Percentiles rank a stretch among this genome's conserved stretches.
Conservation (phyloP, 2,113 vertebrate species). For the Eudyptes chrysolophus region DNA sequence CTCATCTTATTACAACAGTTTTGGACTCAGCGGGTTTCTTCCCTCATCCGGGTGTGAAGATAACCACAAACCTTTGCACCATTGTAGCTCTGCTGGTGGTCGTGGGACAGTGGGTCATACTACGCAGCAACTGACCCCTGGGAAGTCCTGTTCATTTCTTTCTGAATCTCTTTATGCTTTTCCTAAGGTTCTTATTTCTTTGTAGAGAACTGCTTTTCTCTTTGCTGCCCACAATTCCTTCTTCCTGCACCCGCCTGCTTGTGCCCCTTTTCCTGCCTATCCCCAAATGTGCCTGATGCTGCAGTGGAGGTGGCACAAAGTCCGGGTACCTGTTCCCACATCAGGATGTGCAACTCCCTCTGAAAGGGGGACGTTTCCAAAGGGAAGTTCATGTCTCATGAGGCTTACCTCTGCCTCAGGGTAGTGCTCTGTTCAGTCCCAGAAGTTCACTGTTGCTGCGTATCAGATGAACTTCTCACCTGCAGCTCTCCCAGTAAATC, state of each 20-base stretch:
- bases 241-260: neutral
- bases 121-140: too few relatives aligned
- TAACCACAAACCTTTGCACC: neutral
- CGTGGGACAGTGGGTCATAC: neutral
- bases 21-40: neutral
- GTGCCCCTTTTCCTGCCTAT: neutral
- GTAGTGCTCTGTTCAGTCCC: neutral
- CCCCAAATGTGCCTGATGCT: neutral
- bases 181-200: neutral
- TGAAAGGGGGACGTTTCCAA: neutral
- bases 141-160: neutral
- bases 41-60: neutral
- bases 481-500: neutral
- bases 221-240: neutral
- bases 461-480: neutral
- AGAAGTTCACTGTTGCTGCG: neutral
- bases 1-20: neutral
- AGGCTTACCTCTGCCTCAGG: neutral
- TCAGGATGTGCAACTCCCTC: neutral
- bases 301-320: neutral
- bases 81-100: neutral
- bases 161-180: neutral
- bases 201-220: neutral
- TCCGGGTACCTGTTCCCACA: accelerated
- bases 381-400: neutral